Percentiles rank a stretch among this genome's conserved stretches.
phyloP scores from a whole-genome alignment of 2,888 invertebrate genomes.

The Hydrotaea cyrtoneurina region DNA sequence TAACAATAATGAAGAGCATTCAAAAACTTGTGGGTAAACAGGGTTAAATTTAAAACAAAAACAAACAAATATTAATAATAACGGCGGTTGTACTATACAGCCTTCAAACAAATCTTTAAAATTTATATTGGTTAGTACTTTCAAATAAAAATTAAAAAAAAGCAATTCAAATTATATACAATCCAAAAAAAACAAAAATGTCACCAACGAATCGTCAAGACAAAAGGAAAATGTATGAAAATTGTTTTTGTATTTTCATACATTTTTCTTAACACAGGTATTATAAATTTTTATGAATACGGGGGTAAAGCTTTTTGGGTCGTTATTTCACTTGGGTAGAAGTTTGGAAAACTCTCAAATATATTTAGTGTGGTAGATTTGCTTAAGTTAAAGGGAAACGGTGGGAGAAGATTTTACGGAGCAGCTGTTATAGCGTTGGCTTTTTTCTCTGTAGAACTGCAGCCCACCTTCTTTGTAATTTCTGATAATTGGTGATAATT shows the following conservation, averaged over 20 bases:
- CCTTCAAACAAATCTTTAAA: constrained; percentile 18
- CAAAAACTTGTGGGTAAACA: constrained; percentile 60
- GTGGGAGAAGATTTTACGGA: constrained; percentile 47
- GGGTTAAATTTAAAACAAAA: constrained; percentile 55
- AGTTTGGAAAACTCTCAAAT: constrained; percentile 49
- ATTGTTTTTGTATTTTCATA: too few relatives aligned
- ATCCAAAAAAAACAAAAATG: constrained; percentile 18
- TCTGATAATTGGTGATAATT: constrained; percentile 80
- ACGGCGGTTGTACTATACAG: constrained; percentile 13
- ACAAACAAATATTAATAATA: constrained; percentile 40
- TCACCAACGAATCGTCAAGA: not conserved
- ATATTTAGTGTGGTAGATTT: constrained; percentile 39
- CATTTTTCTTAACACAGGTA: too few relatives aligned
- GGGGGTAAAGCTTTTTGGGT: constrained; percentile 22
- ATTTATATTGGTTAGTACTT: constrained; percentile 49
- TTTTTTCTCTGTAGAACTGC: constrained; percentile 29
- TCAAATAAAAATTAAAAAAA: constrained; percentile 37
- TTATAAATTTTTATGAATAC: too few relatives aligned
- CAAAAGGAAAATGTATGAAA: too few relatives aligned
- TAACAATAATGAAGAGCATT: constrained; percentile 66
- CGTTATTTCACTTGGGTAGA: constrained; percentile 38
- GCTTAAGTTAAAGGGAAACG: constrained; percentile 49
- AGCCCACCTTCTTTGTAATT: constrained; percentile 72
- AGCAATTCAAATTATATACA: constrained; percentile 30
- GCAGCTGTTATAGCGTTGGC: constrained; percentile 63